Evolutionary conservation across 1,140 invertebrate genomes (phyloP).

Genomic region (Homarus americanus): DNA sequence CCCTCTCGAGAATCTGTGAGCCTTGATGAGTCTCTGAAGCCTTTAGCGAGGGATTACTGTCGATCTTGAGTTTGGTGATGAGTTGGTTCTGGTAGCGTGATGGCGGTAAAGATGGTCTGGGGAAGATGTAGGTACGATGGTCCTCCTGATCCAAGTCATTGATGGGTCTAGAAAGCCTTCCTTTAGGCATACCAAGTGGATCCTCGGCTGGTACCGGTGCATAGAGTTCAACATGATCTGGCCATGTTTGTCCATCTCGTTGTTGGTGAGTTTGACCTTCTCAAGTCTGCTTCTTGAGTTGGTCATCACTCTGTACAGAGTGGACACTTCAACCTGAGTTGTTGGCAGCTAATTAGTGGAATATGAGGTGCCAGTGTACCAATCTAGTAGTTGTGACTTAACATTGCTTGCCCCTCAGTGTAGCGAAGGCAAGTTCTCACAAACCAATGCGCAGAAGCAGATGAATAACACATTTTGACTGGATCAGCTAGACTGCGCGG

Average conservation of each 20-base stretch:
- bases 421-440: neutral
- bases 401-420: slow-evolving; percentile 34
- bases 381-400: slow-evolving; percentile 58
- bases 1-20: slow-evolving; percentile 90
- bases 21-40: slow-evolving; percentile 62
- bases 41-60: slow-evolving; percentile 71
- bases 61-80: slow-evolving; percentile 89
- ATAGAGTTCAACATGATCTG: slow-evolving; percentile 86
- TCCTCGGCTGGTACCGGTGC: slow-evolving; percentile 86
- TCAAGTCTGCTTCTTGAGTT: slow-evolving; percentile 86
- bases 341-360: slow-evolving; percentile 72
- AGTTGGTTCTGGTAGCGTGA: slow-evolving; percentile 98
- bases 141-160: slow-evolving; percentile 89
- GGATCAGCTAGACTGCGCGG: slow-evolving; percentile 55
- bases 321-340: slow-evolving; percentile 70
- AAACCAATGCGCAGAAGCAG: neutral
- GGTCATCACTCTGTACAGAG: slow-evolving; percentile 81
- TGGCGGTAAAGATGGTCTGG: slow-evolving; percentile 99
- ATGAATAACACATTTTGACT: slow-evolving; percentile 43
- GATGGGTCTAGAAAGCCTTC: slow-evolving; percentile 81
- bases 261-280: slow-evolving; percentile 87
- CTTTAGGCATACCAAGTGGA: slow-evolving; percentile 82
- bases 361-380: slow-evolving; percentile 71
- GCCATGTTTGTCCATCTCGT: slow-evolving; percentile 84
- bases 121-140: slow-evolving; percentile 95